Base-by-base conservation (phyloP, 1,140 invertebrate genomes). In the Cydia pomonella region DNA sequence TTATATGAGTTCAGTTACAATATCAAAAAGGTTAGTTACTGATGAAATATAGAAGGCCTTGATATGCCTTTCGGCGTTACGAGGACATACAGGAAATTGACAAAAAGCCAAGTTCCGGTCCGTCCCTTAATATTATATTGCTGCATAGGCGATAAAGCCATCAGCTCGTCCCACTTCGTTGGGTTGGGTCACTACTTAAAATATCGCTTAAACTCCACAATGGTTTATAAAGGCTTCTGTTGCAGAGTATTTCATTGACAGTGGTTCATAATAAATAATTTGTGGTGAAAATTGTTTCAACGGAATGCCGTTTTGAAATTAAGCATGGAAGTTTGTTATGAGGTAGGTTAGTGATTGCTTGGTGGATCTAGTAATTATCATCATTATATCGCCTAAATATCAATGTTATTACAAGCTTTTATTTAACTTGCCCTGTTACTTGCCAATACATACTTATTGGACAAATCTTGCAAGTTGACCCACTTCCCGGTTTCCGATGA, bases 141-240 rank as follows among this genome's bases (percentile, higher is more conserved):
- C 62, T 7, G 23, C 25, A 66, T 25, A n/a, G 16, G 16, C 27
- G 63, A 29, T 27, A 66, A 66, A 29, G 63, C 25, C 63, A 64
- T 27, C 62, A 64, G 16, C 25, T 27, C 63, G 25, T 66, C 63
- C 63, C 27, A 66, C 63, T 27, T 50, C 63, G 27, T n/a, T 29
- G 12, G 23, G 27, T n/a, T 29, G 12, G 23, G 23, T 27, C 63
- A 74, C 82, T 79, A 84, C 86, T 89, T 84, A 80, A 74, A 82
- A 79, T 62, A 79, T 81, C 80, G 84, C 83, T 85, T 79, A 81
- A 83, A 80, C 78, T 83, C 76, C 77, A 84, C 84, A 87, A 86
- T 84, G 76, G 79, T 74, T 50, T 77, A 66, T 75, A 78, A 77
- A 73, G 76, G 74, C 72, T 77, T 71, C 74, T 73, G 74, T 29